Evolutionary conservation across 2,113 vertebrate species (phyloP).

Genomic region (Raja brachyura): DNA sequence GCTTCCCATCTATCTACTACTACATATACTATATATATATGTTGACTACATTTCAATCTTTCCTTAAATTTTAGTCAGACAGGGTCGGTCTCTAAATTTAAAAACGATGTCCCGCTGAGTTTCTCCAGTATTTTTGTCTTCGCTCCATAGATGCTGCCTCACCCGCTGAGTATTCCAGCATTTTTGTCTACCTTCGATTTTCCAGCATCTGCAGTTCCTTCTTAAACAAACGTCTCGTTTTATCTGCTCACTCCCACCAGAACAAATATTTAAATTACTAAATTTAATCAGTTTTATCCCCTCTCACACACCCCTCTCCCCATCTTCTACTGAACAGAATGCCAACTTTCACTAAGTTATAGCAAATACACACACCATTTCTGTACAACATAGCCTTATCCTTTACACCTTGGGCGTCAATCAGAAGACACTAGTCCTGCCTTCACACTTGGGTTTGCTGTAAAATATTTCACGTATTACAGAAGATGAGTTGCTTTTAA

Average conservation of each 20-base stretch:
- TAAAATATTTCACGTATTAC: too few relatives aligned
- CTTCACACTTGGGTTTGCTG: too few relatives aligned
- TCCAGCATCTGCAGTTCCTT: too few relatives aligned
- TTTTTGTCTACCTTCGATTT: too few relatives aligned
- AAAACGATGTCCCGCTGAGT: neutral
- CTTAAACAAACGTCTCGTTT: neutral
- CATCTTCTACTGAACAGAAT: neutral
- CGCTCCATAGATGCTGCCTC: too few relatives aligned
- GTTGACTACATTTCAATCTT: too few relatives aligned
- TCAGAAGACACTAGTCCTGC: too few relatives aligned
- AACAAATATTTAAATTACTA: neutral
- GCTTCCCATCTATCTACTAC: neutral
- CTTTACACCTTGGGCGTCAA: neutral
- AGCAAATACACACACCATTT: neutral
- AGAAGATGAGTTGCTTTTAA: neutral
- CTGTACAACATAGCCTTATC: neutral
- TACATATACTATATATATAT: too few relatives aligned
- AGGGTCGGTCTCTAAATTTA: neutral
- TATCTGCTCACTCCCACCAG: neutral
- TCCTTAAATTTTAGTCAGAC: too few relatives aligned
- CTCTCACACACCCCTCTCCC: neutral
- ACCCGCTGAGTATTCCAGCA: too few relatives aligned
- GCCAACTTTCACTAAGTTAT: neutral
- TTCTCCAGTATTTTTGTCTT: too few relatives aligned
- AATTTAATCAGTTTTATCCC: neutral